Evolutionary conservation across 2,113 vertebrate species (phyloP).

Genomic region (Chroicocephalus ridibundus): DNA sequence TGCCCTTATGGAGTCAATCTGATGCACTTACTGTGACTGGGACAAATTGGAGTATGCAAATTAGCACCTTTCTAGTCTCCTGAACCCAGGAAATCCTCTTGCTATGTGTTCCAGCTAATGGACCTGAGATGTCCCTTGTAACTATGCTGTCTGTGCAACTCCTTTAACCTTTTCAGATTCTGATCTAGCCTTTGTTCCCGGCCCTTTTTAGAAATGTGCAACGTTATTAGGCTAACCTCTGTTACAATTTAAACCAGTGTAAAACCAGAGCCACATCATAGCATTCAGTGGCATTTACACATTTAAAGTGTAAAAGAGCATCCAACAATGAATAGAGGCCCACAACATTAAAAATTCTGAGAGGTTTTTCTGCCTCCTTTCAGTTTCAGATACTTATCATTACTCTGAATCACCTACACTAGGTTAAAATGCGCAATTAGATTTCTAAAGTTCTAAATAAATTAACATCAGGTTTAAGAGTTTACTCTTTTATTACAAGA

Average conservation of each 20-base stretch:
- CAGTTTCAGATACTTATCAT: background rate
- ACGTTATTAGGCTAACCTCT: background rate
- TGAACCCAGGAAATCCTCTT: constrained; percentile 33
- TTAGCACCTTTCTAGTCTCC: constrained; percentile 18
- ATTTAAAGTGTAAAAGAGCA: constrained; percentile 24
- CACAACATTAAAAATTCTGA: background rate
- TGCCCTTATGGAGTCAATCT: background rate
- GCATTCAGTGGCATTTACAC: constrained; percentile 13
- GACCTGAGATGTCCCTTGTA: constrained; percentile 23
- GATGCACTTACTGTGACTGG: background rate
- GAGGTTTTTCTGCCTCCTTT: background rate
- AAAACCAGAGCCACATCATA: background rate
- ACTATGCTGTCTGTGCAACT: background rate
- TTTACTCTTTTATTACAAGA: background rate
- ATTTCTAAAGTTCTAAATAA: constrained; percentile 13
- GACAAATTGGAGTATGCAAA: constrained; percentile 28
- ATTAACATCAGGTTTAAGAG: background rate
- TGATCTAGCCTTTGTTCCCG: constrained; percentile 16
- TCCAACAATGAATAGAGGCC: background rate
- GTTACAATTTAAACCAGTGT: background rate
- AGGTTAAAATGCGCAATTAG: background rate
- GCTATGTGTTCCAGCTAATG: background rate
- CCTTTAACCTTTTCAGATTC: constrained; percentile 56
- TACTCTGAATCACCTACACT: background rate
- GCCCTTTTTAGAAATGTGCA: background rate